A percentile compares a stretch with the other conserved stretches of the same genome.
Evolutionary conservation across 2,888 invertebrate species (phyloP).

Genomic region (Parasteatoda lunata): DNA sequence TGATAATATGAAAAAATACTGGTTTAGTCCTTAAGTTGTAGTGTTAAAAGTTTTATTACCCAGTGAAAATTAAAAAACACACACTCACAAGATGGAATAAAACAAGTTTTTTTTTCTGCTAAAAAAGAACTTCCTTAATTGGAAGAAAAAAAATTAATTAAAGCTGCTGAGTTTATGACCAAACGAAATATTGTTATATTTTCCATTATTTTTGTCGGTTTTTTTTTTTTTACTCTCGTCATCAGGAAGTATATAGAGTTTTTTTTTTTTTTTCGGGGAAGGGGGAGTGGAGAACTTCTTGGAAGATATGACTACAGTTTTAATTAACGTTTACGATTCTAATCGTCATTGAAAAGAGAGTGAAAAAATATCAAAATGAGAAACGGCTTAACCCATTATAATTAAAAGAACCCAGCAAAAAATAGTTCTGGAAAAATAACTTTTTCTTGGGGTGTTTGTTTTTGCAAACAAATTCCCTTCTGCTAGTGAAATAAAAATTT

Average conservation of each 20-base stretch:
- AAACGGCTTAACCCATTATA: not conserved
- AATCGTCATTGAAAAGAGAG: not conserved
- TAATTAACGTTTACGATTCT: not conserved
- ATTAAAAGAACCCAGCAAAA: too few species aligned
- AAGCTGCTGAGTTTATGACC: constrained; percentile 15
- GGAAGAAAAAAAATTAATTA: constrained; percentile 63
- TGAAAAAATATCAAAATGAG: not conserved
- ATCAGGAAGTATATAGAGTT: too few species aligned
- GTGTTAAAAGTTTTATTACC: constrained; percentile 51
- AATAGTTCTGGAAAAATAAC: too few species aligned
- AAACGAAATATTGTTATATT: constrained; percentile 30
- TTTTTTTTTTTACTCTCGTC: not conserved
- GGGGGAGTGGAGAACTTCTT: not conserved
- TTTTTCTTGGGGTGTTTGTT: too few species aligned
- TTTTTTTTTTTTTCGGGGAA: too few species aligned
- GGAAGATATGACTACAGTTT: not conserved
- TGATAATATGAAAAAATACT: constrained; percentile 17
- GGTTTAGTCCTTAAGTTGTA: constrained; percentile 31
- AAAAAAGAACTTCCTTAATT: constrained; percentile 49
- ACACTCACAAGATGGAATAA: constrained; percentile 4
- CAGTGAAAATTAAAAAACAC: constrained; percentile 9
- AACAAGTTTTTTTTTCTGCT: constrained; percentile 15
- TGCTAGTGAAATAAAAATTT: too few species aligned
- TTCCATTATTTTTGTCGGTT: constrained; percentile 17
- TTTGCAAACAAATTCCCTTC: too few species aligned